Conservation (phyloP, 2,113 vertebrate genomes). For the Protobothrops flavoviridis region DNA sequence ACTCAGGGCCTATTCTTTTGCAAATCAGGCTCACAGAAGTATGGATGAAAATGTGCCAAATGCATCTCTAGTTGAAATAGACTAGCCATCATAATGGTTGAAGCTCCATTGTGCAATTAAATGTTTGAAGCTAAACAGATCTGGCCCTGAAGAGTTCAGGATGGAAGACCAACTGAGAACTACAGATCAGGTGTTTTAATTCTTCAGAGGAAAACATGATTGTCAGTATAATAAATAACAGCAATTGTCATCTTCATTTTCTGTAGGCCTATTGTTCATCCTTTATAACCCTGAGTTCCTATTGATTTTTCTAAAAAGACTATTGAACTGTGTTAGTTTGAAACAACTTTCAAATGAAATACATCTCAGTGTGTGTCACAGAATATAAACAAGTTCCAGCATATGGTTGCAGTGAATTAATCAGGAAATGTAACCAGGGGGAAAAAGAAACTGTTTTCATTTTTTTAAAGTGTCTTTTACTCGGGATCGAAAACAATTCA, state of each 20-base stretch:
- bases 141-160: background rate
- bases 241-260: constrained; percentile 17
- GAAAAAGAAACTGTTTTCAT: background rate
- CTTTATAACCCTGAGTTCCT: constrained; percentile 28
- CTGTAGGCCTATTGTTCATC: constrained; percentile 18
- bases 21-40: background rate
- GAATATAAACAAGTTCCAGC: constrained; percentile 41
- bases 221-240: background rate
- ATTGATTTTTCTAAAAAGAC: constrained; percentile 39
- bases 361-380: constrained; percentile 17
- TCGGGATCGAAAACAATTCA: background rate
- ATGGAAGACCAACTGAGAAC: background rate
- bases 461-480: background rate
- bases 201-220: background rate
- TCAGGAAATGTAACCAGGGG: constrained; percentile 24
- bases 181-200: background rate
- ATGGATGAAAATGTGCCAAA: background rate
- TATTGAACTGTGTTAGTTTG: constrained; percentile 22
- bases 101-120: background rate
- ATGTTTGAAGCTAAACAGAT: background rate
- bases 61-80: background rate
- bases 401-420: constrained; percentile 38
- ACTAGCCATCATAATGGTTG: background rate
- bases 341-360: constrained; percentile 39
- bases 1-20: background rate